Conservation (phyloP, 2,888 invertebrate species). For the Dexiosoma caninum region DNA sequence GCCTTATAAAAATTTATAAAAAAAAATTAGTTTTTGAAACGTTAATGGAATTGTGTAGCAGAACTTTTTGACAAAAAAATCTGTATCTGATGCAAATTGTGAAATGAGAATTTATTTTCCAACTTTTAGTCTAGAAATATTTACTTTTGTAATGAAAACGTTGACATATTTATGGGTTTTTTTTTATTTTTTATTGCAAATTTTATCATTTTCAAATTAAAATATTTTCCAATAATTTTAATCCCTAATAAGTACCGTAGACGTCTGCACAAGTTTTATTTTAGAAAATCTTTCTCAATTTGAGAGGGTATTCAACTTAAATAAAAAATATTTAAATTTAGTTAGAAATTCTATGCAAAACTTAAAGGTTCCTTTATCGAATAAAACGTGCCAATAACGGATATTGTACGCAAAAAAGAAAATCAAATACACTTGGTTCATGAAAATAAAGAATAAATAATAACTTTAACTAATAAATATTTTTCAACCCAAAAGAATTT, state of each 20-base stretch:
- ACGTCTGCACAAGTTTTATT: not conserved
- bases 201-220: not conserved
- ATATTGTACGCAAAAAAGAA: not conserved
- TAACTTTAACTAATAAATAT: not conserved
- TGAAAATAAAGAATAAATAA: not conserved
- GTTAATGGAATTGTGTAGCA: no score
- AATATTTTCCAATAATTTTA: not conserved
- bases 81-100: no score
- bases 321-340: conserved; percentile 51
- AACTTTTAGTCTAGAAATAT: conserved; percentile 35
- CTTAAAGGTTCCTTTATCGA: conserved; percentile 60
- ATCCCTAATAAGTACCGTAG: not conserved
- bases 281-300: not conserved
- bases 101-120: not conserved
- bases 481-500: not conserved
- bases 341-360: conserved; percentile 65
- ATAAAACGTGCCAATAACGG: not conserved
- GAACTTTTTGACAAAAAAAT: no score
- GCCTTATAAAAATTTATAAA: no score
- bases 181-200: no score
- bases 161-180: conserved; percentile 55
- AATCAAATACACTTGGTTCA: not conserved
- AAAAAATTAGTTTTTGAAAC: no score
- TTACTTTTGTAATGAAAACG: conserved; percentile 36
- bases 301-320: conserved; percentile 35